These are phyloP conservation scores for Pseudomyrmex concolor DNA, from an alignment of 1,140 invertebrate species.

Conservation along the genomic window DNA sequence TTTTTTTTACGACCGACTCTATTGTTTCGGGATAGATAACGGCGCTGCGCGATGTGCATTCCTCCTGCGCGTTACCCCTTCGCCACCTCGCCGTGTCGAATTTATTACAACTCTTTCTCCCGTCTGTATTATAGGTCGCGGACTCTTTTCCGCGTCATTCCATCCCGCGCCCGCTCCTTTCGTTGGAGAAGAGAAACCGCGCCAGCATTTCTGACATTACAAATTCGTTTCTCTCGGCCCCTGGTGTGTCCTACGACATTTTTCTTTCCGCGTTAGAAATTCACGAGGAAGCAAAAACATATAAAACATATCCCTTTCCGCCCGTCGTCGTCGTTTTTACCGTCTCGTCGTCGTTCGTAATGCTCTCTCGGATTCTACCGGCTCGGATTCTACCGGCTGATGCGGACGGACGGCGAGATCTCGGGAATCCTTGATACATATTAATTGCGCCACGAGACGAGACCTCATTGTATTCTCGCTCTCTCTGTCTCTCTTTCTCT, in stretches of 20 bases:
- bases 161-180: neutral
- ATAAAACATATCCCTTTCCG: conserved; percentile 22
- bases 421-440: conserved; percentile 55
- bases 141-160: neutral
- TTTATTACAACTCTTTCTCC: conserved; percentile 45
- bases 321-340: conserved; percentile 23
- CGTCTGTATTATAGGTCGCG: conserved; percentile 31
- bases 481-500: neutral
- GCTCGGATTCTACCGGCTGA: conserved; percentile 29
- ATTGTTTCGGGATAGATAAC: conserved; percentile 54
- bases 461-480: conserved; percentile 24
- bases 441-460: conserved; percentile 40
- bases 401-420: conserved; percentile 23
- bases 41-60: neutral
- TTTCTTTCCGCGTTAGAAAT: neutral
- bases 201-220: conserved; percentile 23
- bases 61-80: neutral
- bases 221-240: conserved; percentile 28
- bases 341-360: neutral
- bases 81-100: conserved; percentile 22
- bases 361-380: conserved; percentile 14
- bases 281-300: conserved; percentile 7
- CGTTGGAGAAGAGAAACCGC: neutral
- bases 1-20: conserved; percentile 46
- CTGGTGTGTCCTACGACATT: conserved; percentile 30